Conservation (phyloP, 2,113 vertebrate genomes). For the Zosterops borbonicus region DNA sequence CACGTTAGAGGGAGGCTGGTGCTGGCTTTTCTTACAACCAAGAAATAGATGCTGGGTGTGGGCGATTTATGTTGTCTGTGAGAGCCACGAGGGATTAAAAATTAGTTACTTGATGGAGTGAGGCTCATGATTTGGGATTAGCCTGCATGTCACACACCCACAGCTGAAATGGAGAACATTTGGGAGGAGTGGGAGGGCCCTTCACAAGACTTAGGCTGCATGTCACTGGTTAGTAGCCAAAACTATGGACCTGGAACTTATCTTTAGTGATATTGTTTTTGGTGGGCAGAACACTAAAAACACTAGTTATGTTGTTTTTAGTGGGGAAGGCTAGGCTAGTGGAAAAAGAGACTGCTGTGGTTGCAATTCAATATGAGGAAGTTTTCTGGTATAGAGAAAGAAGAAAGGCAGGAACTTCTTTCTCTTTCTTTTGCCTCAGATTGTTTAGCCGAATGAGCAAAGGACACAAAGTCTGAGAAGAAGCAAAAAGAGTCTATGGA, state of each 20-base stretch:
- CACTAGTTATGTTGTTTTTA: neutral
- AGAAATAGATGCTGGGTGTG: neutral
- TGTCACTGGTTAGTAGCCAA: neutral
- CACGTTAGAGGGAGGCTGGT: neutral
- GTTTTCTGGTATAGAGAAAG: neutral
- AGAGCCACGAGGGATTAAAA: conserved; percentile 20
- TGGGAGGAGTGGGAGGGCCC: neutral
- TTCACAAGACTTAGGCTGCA: neutral
- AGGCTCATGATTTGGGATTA: neutral
- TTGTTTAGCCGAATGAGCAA: neutral
- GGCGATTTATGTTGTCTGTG: conserved; percentile 21
- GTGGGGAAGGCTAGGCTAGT: neutral
- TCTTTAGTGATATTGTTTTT: neutral
- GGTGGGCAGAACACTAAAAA: neutral
- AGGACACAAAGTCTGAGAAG: neutral
- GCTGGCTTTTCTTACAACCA: neutral
- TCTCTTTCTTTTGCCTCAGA: neutral
- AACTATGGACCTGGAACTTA: neutral
- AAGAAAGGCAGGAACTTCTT: neutral
- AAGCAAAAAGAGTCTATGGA: neutral
- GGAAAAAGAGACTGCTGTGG: neutral
- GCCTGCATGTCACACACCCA: neutral
- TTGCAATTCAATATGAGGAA: neutral
- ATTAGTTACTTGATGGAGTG: neutral
- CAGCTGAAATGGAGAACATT: neutral